Conservation (phyloP, 2,797 vertebrate genomes). For the Danio jaintianensis region DNA sequence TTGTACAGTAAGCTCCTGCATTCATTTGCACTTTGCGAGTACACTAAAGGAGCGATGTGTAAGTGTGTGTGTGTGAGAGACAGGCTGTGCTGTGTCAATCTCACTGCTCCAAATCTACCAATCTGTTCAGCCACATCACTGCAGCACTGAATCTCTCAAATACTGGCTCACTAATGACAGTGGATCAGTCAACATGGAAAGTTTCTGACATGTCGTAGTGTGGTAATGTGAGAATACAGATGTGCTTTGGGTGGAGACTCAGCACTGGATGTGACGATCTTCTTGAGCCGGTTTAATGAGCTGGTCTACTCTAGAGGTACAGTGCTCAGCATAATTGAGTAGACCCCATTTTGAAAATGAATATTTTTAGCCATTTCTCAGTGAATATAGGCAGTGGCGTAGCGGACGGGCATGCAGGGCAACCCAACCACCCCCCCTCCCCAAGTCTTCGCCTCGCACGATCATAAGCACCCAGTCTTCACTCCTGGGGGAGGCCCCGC, state of each 20-base stretch:
- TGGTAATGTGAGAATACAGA: not conserved
- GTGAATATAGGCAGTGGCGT: too few species aligned
- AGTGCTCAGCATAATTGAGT: too few species aligned
- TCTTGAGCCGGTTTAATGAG: not conserved
- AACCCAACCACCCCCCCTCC: too few species aligned
- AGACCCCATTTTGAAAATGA: too few species aligned
- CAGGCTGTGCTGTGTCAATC: constrained; percentile 69
- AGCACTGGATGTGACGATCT: not conserved
- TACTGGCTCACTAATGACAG: not conserved
- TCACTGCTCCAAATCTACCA: constrained; percentile 66
- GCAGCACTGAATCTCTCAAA: constrained; percentile 46
- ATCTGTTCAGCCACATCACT: constrained; percentile 79
- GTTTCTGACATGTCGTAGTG: not conserved
- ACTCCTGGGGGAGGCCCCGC: too few species aligned
- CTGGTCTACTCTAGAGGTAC: not conserved
- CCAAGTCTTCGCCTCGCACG: too few species aligned
- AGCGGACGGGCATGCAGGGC: too few species aligned
- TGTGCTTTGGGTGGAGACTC: not conserved
- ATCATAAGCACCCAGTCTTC: too few species aligned
- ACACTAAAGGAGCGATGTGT: constrained; percentile 27
- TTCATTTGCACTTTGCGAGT: constrained; percentile 56
- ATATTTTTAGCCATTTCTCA: too few species aligned
- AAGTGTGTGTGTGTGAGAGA: constrained; percentile 41
- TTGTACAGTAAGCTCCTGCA: constrained; percentile 55
- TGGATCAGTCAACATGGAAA: not conserved